phyloP scores from a whole-genome alignment of 2,888 invertebrate species.

The Acronicta psi region DNA sequence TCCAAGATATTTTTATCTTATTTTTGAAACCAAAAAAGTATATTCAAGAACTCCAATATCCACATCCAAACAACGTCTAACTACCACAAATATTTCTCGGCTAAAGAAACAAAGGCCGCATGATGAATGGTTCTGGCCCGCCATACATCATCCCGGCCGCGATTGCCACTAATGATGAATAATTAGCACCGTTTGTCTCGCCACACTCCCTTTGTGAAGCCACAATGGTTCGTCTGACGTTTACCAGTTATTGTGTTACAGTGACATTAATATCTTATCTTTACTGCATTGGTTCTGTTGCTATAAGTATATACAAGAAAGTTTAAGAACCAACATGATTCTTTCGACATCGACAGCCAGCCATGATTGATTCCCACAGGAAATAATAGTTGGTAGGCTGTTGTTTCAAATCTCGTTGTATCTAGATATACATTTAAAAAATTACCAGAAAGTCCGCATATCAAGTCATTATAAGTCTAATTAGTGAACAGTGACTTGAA shows the following conservation, averaged over 20 bases:
- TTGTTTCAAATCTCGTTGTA: too few species aligned
- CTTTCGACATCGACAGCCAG: too few species aligned
- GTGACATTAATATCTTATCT: conserved; percentile 56
- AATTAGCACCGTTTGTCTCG: conserved; percentile 76
- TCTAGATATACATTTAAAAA: too few species aligned
- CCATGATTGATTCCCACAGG: too few species aligned
- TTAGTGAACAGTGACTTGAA: too few species aligned
- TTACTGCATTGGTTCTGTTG: conserved; percentile 33
- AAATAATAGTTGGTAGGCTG: too few species aligned
- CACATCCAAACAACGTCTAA: conserved; percentile 35
- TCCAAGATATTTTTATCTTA: neutral
- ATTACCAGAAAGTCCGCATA: too few species aligned
- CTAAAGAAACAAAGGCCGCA: conserved; percentile 63
- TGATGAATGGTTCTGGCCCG: conserved; percentile 68
- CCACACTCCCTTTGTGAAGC: conserved; percentile 66
- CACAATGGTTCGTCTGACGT: conserved; percentile 53
- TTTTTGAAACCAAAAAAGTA: conserved; percentile 15
- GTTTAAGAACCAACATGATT: too few species aligned
- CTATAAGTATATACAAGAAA: too few species aligned
- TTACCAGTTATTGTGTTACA: conserved; percentile 59
- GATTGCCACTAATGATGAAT: conserved; percentile 77
- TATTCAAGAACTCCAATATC: conserved; percentile 32
- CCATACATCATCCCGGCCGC: conserved; percentile 68
- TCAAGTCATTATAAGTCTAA: too few species aligned
- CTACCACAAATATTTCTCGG: conserved; percentile 47